Evolutionary conservation across 2,888 invertebrate species (phyloP).

Genomic region (Steinernema scapterisci): DNA sequence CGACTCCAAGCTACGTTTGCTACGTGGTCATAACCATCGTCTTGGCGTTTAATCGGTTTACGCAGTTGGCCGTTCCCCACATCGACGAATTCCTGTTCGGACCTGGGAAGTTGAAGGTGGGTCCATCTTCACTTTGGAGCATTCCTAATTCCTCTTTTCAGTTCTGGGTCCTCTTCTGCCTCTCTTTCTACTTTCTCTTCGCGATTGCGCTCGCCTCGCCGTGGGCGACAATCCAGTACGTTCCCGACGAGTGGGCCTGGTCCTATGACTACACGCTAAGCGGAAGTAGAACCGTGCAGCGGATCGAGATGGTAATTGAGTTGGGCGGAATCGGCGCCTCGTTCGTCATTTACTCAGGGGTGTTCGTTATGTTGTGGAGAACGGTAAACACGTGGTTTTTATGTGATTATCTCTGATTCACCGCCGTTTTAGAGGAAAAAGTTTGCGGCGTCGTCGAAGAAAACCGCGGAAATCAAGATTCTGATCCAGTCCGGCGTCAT

Average conservation of each 20-base stretch:
- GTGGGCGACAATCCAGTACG: conserved; percentile 51
- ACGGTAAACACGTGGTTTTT: conserved; percentile 40
- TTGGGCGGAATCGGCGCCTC: conserved; percentile 54
- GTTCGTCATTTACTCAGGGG: conserved; percentile 51
- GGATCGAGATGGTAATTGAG: conserved; percentile 55
- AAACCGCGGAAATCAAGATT: conserved; percentile 53
- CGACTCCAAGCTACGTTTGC: conserved; percentile 57
- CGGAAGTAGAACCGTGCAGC: conserved; percentile 45
- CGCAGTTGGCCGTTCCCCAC: conserved; percentile 47
- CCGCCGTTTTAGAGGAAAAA: conserved; percentile 42
- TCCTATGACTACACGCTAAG: conserved; percentile 51
- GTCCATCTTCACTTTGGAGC: no score
- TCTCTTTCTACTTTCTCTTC: conserved; percentile 43
- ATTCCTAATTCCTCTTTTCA: conserved; percentile 38
- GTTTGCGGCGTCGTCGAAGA: conserved; percentile 44
- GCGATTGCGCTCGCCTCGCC: conserved; percentile 49
- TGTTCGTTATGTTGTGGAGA: conserved; percentile 47
- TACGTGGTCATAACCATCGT: conserved; percentile 58
- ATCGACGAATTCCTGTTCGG: conserved; percentile 48
- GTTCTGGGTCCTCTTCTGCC: conserved; percentile 48
- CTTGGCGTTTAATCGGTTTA: conserved; percentile 52
- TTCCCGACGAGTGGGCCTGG: conserved; percentile 57
- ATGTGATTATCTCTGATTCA: not conserved
- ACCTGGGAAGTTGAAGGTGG: conserved; percentile 34
- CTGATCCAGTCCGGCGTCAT: conserved; percentile 56